Evolutionary conservation across 2,113 vertebrate species (phyloP).

Genomic region (Anoura caudifer): DNA sequence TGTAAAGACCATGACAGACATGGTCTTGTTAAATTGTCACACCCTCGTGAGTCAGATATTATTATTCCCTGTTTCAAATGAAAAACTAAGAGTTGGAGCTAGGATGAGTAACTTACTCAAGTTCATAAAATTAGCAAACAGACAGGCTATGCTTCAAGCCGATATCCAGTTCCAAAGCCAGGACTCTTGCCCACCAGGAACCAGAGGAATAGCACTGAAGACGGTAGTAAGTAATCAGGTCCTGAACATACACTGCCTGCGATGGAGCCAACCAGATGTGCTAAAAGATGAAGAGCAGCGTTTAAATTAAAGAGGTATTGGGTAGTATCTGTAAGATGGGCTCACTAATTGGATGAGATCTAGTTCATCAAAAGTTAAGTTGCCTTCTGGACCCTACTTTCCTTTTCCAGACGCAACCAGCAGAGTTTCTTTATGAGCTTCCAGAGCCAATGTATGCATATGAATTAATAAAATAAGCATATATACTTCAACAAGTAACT

Average conservation of each 20-base stretch:
- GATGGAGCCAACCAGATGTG: neutral
- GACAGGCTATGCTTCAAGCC: neutral
- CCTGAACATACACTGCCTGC: neutral
- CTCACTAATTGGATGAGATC: neutral
- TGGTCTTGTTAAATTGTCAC: slow-evolving; percentile 36
- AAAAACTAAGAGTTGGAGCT: slow-evolving; percentile 18
- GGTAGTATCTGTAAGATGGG: neutral
- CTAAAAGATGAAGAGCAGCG: neutral
- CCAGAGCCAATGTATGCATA: neutral
- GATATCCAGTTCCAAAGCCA: neutral
- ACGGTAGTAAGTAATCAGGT: neutral
- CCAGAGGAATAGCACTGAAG: neutral
- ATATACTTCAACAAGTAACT: neutral
- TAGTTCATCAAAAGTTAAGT: neutral
- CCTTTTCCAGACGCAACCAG: neutral
- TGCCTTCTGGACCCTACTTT: neutral
- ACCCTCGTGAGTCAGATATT: neutral
- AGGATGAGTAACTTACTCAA: slow-evolving; percentile 13
- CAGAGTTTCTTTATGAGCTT: neutral
- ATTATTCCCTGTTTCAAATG: slow-evolving; percentile 14
- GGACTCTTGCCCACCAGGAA: neutral
- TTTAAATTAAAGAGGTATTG: neutral
- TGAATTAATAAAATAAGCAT: slow-evolving; percentile 49
- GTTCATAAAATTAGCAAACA: slow-evolving; percentile 30
- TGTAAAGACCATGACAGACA: slow-evolving; percentile 35